phyloP scores from a whole-genome alignment of 2,113 vertebrate genomes.

The Ursus arctos region DNA sequence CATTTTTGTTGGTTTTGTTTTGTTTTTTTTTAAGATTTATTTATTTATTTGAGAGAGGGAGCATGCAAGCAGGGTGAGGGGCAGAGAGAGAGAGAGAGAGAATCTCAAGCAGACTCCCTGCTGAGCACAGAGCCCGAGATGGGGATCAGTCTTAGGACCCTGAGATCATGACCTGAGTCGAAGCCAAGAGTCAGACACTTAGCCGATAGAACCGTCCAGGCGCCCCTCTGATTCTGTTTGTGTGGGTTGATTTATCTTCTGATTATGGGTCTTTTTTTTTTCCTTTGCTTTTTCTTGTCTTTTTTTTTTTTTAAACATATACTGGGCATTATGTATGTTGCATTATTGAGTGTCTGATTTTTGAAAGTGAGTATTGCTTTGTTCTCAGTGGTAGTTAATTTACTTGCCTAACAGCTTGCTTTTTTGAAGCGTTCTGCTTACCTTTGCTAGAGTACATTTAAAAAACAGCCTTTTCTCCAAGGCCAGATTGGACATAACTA shows the following conservation, averaged over 20 bases:
- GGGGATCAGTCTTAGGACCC: too few species aligned
- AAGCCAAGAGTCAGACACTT: too few species aligned
- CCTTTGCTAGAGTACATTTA: not conserved
- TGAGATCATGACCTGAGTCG: too few species aligned
- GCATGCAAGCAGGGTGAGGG: too few species aligned
- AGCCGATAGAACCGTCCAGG: too few species aligned
- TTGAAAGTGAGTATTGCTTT: not conserved
- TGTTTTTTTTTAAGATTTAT: not conserved
- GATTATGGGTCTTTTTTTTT: not conserved
- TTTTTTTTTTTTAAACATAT: not conserved
- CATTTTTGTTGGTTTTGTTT: not conserved
- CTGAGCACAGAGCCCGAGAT: too few species aligned
- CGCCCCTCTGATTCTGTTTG: not conserved
- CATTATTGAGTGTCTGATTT: not conserved
- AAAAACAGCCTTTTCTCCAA: not conserved
- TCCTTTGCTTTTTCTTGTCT: not conserved
- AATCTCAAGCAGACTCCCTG: too few species aligned
- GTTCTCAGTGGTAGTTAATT: not conserved
- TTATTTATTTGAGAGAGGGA: not conserved
- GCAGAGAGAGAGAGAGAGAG: too few species aligned
- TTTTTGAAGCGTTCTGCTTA: not conserved
- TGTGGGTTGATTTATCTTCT: not conserved
- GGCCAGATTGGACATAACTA: not conserved
- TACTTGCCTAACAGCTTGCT: not conserved
- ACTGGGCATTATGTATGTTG: not conserved